Percentiles rank a stretch among this genome's conserved stretches.
Evolutionary conservation across 92 coral and sea anemone genomes (phyloP).

Genomic region (Muricea muricata): DNA sequence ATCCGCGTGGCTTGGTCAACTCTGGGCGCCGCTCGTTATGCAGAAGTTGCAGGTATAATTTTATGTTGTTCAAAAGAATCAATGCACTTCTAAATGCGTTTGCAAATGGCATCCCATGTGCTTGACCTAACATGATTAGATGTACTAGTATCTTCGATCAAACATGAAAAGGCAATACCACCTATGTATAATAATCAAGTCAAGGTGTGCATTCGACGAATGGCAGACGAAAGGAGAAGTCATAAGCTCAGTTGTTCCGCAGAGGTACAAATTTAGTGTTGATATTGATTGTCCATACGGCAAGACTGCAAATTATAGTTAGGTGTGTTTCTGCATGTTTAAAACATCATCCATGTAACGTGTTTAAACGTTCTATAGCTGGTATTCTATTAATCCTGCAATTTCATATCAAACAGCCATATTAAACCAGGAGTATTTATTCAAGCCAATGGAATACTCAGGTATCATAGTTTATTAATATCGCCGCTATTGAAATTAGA

Average conservation of each 20-base stretch:
- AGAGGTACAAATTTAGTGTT: slow-evolving; percentile 5
- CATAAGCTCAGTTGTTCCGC: not conserved
- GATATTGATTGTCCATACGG: not conserved
- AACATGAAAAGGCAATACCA: too few relatives aligned
- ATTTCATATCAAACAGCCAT: slow-evolving; percentile 47
- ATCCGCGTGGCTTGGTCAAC: not conserved
- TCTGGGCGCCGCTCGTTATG: not conserved
- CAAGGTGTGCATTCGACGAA: too few relatives aligned
- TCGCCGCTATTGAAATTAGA: not conserved
- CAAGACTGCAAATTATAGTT: not conserved
- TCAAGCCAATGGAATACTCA: slow-evolving; percentile 50
- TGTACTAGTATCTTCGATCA: not conserved
- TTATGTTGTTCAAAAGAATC: not conserved
- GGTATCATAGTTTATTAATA: slow-evolving; percentile 27
- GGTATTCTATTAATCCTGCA: slow-evolving; percentile 28
- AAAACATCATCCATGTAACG: not conserved
- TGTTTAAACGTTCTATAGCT: not conserved
- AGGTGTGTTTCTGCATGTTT: too few relatives aligned
- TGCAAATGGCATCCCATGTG: too few relatives aligned
- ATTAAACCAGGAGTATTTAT: slow-evolving; percentile 42
- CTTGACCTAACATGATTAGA: too few relatives aligned
- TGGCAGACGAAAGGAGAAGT: not conserved
- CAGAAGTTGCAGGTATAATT: slow-evolving; percentile 17
- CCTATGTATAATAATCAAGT: too few relatives aligned
- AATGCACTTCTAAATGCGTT: too few relatives aligned